Conservation (phyloP, 1,140 invertebrate species). For the Habropoda laboriosa region DNA sequence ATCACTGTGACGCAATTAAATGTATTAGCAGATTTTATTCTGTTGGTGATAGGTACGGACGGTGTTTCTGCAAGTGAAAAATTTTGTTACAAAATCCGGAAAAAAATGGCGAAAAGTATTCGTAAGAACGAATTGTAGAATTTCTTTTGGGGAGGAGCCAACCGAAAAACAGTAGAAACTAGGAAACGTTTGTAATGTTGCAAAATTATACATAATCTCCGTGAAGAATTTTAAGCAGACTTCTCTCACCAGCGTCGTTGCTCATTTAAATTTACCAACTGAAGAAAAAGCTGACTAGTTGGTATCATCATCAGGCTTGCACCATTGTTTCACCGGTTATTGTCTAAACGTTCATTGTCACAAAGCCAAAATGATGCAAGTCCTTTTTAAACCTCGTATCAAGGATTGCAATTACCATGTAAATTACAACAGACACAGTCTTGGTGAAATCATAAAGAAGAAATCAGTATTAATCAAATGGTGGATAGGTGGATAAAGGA, state of each 20-base stretch:
- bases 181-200: neutral
- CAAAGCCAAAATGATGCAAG: slow-evolving; percentile 40
- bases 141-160: neutral
- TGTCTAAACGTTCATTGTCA: slow-evolving; percentile 42
- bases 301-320: no score
- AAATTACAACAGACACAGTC: neutral
- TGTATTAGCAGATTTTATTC: no score
- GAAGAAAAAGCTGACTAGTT: slow-evolving; percentile 25
- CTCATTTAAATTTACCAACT: slow-evolving; percentile 39
- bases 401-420: slow-evolving; percentile 21
- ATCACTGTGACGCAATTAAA: no score
- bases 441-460: neutral
- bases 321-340: slow-evolving; percentile 32
- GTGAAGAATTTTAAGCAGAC: slow-evolving; percentile 27
- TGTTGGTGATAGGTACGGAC: no score
- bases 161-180: neutral
- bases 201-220: slow-evolving; percentile 25
- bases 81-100: no score
- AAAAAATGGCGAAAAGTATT: neutral
- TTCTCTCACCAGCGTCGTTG: neutral
- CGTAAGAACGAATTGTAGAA: neutral
- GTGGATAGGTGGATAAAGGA: neutral
- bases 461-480: neutral
- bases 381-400: slow-evolving; percentile 6
- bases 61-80: no score